These are phyloP conservation scores for Lasioglossum malachurum DNA, from an alignment of 2,888 invertebrate species.

Conservation along the genomic window DNA sequence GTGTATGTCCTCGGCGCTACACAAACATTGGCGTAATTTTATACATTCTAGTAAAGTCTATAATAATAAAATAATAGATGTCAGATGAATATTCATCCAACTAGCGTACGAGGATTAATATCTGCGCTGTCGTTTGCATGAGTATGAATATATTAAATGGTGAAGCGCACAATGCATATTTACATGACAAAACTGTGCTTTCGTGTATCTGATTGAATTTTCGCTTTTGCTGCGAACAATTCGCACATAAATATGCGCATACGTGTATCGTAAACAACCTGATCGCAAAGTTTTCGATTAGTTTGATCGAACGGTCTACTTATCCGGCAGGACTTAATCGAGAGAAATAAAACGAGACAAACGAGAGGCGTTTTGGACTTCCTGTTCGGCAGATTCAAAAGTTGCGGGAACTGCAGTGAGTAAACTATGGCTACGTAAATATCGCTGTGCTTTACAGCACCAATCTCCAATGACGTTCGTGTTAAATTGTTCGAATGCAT, in stretches of 20 bases:
- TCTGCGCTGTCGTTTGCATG: too few species aligned
- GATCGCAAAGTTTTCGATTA: neutral
- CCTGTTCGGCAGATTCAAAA: constrained; percentile 77
- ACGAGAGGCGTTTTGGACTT: constrained; percentile 78
- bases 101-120: too few species aligned
- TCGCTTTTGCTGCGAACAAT: too few species aligned
- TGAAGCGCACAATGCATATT: too few species aligned
- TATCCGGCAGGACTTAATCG: neutral
- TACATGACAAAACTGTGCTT: too few species aligned
- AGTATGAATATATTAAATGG: too few species aligned
- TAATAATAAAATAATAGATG: neutral
- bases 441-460: neutral
- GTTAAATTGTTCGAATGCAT: neutral
- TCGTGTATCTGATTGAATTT: too few species aligned
- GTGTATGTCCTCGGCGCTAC: too few species aligned
- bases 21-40: neutral
- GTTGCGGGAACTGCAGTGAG: constrained; percentile 81
- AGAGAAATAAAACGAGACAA: constrained; percentile 52
- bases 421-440: constrained; percentile 19
- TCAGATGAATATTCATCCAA: too few species aligned
- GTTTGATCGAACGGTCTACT: neutral
- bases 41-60: neutral
- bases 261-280: neutral
- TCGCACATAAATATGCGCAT: neutral
- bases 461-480: neutral